Base-by-base conservation (phyloP, 2,888 invertebrate genomes). In the Eupsilia transversa region DNA sequence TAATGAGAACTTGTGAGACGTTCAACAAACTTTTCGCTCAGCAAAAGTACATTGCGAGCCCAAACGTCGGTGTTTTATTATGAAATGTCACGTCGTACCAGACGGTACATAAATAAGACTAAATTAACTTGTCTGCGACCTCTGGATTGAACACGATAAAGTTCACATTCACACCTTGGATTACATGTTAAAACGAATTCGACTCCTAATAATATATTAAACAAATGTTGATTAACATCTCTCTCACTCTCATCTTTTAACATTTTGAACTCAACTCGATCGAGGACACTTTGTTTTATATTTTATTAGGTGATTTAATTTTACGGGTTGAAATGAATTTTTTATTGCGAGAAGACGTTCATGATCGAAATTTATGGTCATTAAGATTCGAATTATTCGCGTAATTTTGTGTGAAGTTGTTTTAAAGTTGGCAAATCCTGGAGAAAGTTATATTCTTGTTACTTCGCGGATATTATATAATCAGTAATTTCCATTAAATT, bases 111-210 rank as follows among this genome's bases (percentile, higher is more conserved):
- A 96, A 96, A 96, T 95, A 95, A 94, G 91, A 93, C 92, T 89
- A 93, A 95, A 95, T 95, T 95, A 94, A 94, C 94, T 94, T 92
- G 95, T 96, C 95, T 96, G 93, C 91, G 95, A 94, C 94, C 95
- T 93, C 92, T 92, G 92, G 80, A 90, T 90, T 87, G 86, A 88
- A 90, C 89, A 88, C 89, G 89, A 89, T 88, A 91, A 90, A 92
- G 92, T 94, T 93, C 91, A 93, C 87, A 91, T 88, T 92, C 89
- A 86, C 93, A 93, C 91, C 92, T 92, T 88, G 85, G 84, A 89
- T 91, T 89, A 91, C 87, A 85, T 86, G 83, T 75, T 80, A 41
- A 79, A 76, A 76, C 81, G 59, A 80, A 84, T 70, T 52, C 43
- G n/a, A 71, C 43, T 41, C 49, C 64, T 60, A 74, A 65, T 41